These are phyloP conservation scores for Pachycephus smyrnensis DNA, from an alignment of 2,888 invertebrate species.

Conservation along the genomic window DNA sequence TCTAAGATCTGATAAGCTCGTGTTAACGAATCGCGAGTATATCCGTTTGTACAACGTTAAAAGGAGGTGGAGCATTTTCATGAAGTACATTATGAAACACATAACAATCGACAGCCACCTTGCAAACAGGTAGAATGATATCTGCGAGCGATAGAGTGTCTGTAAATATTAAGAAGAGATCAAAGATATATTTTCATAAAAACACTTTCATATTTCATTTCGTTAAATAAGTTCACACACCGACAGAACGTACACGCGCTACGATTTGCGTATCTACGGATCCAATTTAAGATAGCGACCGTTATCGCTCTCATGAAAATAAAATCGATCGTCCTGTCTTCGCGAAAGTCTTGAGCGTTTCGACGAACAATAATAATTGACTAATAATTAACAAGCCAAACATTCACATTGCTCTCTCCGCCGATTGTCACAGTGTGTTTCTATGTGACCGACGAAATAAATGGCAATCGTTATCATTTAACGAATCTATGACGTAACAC, in stretches of 20 bases:
- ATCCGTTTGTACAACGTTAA: background rate
- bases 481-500: background rate
- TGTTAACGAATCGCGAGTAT: background rate
- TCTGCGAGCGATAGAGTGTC: background rate
- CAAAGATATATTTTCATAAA: background rate
- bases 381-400: background rate
- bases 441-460: background rate
- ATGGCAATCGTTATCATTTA: background rate
- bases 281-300: background rate
- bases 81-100: background rate
- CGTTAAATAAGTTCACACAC: background rate
- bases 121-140: background rate
- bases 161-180: background rate
- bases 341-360: background rate
- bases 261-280: background rate
- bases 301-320: background rate
- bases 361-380: background rate
- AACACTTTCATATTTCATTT: slow-evolving; percentile 1
- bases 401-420: background rate
- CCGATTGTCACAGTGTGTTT: background rate
- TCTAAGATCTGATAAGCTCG: background rate
- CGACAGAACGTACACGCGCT: background rate
- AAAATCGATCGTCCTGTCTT: background rate
- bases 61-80: background rate
- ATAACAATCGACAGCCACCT: background rate